A percentile compares a stretch with the other conserved stretches of the same genome.
These are phyloP conservation scores for Syrista parreyssii DNA, from an alignment of 2,888 invertebrate genomes.

Conservation along the genomic window DNA sequence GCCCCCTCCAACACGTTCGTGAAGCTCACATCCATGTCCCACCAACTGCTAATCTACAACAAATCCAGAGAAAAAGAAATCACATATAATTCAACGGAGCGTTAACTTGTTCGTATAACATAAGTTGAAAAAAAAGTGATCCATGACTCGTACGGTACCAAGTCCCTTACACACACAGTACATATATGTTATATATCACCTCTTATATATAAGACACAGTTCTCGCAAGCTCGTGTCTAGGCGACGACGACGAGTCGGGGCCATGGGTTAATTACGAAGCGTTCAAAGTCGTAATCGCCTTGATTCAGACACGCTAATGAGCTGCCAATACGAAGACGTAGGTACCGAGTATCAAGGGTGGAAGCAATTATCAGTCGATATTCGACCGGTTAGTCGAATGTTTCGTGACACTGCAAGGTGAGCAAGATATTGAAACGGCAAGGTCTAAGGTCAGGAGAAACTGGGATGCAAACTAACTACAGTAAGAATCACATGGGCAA, in stretches of 20 bases:
- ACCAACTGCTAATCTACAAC: constrained; percentile 60
- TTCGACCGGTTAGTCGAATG: neutral
- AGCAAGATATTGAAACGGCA: neutral
- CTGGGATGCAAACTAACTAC: neutral
- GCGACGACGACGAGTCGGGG: neutral
- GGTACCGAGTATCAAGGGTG: neutral
- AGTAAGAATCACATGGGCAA: neutral
- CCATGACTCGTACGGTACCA: neutral
- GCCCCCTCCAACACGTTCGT: constrained; percentile 87
- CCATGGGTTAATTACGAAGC: neutral
- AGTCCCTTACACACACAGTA: neutral
- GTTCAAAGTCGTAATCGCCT: neutral
- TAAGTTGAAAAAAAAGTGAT: neutral
- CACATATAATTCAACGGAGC: neutral
- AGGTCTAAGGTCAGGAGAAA: neutral
- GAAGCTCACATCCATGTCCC: constrained; percentile 81
- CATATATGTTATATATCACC: neutral
- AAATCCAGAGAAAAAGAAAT: constrained; percentile 2
- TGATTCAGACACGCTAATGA: neutral
- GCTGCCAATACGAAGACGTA: neutral
- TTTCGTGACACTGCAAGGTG: neutral
- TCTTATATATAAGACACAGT: neutral
- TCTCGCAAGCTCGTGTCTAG: neutral
- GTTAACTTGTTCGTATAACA: neutral
- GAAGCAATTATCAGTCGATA: neutral